Conservation (phyloP, 2,888 invertebrate genomes). For the Folsomia candida region DNA sequence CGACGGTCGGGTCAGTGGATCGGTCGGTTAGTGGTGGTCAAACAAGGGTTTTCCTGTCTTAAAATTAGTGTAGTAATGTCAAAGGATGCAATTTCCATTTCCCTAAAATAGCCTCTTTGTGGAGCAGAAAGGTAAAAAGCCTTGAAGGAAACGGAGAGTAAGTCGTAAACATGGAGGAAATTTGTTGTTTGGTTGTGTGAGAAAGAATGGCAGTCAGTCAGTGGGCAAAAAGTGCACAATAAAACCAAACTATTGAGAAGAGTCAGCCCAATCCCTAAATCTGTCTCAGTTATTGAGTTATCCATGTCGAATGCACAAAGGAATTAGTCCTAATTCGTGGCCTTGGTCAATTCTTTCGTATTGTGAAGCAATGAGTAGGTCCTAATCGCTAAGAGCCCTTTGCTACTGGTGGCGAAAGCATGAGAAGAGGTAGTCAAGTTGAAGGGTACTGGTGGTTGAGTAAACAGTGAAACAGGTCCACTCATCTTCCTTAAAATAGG, state of each 20-base stretch:
- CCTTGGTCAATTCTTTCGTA: neutral
- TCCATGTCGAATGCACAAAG: neutral
- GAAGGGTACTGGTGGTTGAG: neutral
- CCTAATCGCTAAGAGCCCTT: neutral
- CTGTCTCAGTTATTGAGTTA: neutral
- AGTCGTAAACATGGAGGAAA: neutral
- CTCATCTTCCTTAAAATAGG: neutral
- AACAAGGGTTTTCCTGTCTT: neutral
- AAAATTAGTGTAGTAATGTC: neutral
- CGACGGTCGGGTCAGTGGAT: neutral
- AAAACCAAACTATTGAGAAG: no score
- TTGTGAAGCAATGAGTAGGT: neutral
- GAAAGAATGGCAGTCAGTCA: no score
- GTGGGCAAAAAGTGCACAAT: no score
- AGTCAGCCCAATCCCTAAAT: neutral
- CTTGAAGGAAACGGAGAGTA: slow-evolving; percentile 1
- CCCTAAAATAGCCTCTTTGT: neutral
- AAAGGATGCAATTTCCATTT: neutral
- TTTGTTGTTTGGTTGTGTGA: neutral
- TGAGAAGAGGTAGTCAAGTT: neutral
- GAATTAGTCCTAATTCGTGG: neutral
- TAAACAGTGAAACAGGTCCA: neutral
- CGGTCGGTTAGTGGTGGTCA: no score
- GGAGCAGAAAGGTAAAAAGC: neutral
- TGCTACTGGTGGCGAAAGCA: no score